phyloP scores from a whole-genome alignment of 2,888 invertebrate species.

The Lottia scabra region DNA sequence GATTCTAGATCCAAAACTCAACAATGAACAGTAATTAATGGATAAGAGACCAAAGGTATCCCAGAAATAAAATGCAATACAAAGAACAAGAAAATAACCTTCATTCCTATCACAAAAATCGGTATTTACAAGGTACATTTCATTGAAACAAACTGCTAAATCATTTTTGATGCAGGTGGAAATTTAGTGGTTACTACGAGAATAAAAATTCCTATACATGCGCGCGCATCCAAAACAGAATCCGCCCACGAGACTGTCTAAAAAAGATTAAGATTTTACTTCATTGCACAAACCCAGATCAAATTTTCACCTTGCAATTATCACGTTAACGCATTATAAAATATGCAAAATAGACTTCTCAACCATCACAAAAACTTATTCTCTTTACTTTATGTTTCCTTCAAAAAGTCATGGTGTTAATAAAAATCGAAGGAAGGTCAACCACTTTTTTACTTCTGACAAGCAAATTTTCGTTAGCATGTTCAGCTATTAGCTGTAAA shows the following conservation, averaged over 20 bases:
- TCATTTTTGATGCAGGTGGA: too few species aligned
- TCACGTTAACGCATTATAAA: background rate
- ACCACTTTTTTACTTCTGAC: background rate
- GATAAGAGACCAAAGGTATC: too few species aligned
- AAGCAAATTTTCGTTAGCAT: too few species aligned
- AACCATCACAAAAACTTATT: too few species aligned
- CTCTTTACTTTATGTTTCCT: background rate
- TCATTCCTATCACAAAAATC: too few species aligned
- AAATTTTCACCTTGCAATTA: background rate
- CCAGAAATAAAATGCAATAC: too few species aligned
- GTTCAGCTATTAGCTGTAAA: too few species aligned
- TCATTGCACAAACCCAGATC: background rate
- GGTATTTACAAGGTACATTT: too few species aligned
- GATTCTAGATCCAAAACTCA: too few species aligned
- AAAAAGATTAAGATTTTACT: background rate
- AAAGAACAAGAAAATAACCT: too few species aligned
- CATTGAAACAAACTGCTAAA: too few species aligned
- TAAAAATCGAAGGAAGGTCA: background rate
- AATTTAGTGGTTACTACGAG: background rate
- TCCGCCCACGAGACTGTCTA: constrained; percentile 27
- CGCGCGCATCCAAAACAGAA: constrained; percentile 23
- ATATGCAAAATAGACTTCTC: background rate
- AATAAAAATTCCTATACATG: constrained; percentile 17
- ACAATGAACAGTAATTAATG: too few species aligned
- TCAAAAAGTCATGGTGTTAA: background rate